These are phyloP conservation scores for Poecilia picta DNA, from an alignment of 2,797 vertebrate species.

Conservation along the genomic window DNA sequence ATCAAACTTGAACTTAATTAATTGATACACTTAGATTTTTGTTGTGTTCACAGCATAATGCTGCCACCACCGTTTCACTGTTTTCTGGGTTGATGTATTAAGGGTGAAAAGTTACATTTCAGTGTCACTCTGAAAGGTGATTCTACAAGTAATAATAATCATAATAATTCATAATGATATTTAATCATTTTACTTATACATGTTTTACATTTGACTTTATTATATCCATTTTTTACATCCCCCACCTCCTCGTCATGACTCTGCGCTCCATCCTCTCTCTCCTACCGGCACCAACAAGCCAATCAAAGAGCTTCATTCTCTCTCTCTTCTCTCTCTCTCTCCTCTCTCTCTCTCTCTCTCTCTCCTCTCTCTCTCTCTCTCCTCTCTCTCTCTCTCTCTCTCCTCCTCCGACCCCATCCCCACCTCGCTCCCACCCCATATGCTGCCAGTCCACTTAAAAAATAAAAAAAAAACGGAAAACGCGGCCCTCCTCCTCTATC, in stretches of 20 bases:
- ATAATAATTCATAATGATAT: background rate
- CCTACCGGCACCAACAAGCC: conserved; percentile 72
- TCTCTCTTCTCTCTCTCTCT: conserved; percentile 64
- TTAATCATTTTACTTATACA: background rate
- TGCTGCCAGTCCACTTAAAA: conserved; percentile 65
- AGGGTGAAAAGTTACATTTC: background rate
- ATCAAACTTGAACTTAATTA: background rate
- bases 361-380: conserved; percentile 64
- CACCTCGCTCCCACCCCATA: background rate
- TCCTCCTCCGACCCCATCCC: background rate
- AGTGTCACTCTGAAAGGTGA: background rate
- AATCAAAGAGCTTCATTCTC: conserved; percentile 84
- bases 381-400: conserved; percentile 60
- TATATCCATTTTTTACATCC: background rate
- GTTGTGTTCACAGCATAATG: background rate
- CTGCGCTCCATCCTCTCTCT: conserved; percentile 38
- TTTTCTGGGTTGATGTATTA: background rate
- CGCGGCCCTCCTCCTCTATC: conserved; percentile 66
- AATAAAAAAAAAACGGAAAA: conserved; percentile 29
- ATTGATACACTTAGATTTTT: background rate
- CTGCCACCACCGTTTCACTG: background rate
- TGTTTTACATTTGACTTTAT: background rate
- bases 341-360: conserved; percentile 62
- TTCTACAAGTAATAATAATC: background rate
- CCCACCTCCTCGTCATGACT: conserved; percentile 8